Evolutionary conservation across 2,797 vertebrate genomes (phyloP), one percentile per base, ranked within the genome.

Genomic region (Manis javanica): DNA sequence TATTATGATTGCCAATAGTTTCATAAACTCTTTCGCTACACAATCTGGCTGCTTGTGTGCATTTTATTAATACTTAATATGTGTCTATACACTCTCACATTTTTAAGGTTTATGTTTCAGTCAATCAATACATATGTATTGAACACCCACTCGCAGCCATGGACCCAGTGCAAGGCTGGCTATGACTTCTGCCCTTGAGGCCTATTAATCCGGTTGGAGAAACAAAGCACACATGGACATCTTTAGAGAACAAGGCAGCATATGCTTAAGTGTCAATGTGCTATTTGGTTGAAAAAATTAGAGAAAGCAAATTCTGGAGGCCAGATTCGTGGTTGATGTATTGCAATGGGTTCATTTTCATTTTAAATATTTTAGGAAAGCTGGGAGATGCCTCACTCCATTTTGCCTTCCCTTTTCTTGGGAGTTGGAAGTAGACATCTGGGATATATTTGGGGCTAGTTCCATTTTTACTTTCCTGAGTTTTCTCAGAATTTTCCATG

Each of bases 401-500:
- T 93, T 71, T 71, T 1, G 3, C 42, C 49, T 89, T 72, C 49
- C 21, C 5, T 14, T 69, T 93, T 87, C 59, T 96, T 81, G 87
- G 81, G 95, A 93, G 55, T 69, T 26, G 29, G 37, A 66, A 92
- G 69, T 55, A 12, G 79, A 96, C 91, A 91, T 94, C 83, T 87
- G 79, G 89, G 94, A 96, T 94, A 15, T 74, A 90, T 96, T 90
- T 95, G 55, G 71, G 9, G 42, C 29, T 69, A 31, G 68, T n/a
- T 93, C 21, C 34, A 81, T 90, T 93, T 93, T 91, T 77, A 68
- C 94, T 93, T 95, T 91, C 93, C 92, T 63, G 91, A 78, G 51
- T 78, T 97, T 89, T 96, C 87, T 92, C 68, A 96, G 85, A 82
- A 81, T 78, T 95, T 95, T 86, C 91, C 87, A 46, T 5, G 81